phyloP scores from a whole-genome alignment of 1,140 invertebrate species.

The Acromyrmex charruanus region DNA sequence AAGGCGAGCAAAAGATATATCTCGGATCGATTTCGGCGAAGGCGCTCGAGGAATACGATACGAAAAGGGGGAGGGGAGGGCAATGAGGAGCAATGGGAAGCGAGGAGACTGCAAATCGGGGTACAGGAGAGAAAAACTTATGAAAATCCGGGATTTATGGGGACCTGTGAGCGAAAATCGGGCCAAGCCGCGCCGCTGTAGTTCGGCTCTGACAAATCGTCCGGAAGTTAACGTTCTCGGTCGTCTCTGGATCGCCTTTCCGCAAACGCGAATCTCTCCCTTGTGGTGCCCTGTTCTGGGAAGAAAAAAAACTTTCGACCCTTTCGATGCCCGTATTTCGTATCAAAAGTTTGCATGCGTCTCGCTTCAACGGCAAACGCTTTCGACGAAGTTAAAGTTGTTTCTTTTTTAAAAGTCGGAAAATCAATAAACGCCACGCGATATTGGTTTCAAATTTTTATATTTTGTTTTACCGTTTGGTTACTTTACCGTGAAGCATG shows the following conservation, averaged over 20 bases:
- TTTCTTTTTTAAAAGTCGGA: slow-evolving; percentile 17
- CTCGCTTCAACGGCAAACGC: slow-evolving; percentile 19
- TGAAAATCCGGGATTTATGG: slow-evolving; percentile 81
- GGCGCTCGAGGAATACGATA: slow-evolving; percentile 48
- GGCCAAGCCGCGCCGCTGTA: slow-evolving; percentile 56
- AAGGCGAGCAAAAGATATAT: slow-evolving; percentile 49
- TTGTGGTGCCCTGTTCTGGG: neutral
- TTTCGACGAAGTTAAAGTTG: slow-evolving; percentile 18
- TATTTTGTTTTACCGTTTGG: slow-evolving; percentile 6
- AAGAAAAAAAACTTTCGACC: slow-evolving; percentile 46
- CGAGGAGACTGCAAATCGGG: slow-evolving; percentile 10
- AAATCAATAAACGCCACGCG: slow-evolving; percentile 46
- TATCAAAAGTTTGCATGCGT: slow-evolving; percentile 37
- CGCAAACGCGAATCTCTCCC: slow-evolving; percentile 37
- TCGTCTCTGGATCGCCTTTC: slow-evolving; percentile 71
- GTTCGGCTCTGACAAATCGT: slow-evolving; percentile 78
- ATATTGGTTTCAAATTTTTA: slow-evolving; percentile 21
- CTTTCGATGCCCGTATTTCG: slow-evolving; percentile 21
- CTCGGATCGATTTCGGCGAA: slow-evolving; percentile 52
- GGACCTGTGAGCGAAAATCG: slow-evolving; percentile 50
- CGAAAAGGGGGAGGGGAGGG: neutral
- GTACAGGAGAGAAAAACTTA: slow-evolving; percentile 72
- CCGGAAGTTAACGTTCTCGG: slow-evolving; percentile 78
- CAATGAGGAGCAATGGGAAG: neutral
- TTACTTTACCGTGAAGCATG: neutral